Conservation (phyloP, 2,113 vertebrate genomes). For the Pristiophorus japonicus region DNA sequence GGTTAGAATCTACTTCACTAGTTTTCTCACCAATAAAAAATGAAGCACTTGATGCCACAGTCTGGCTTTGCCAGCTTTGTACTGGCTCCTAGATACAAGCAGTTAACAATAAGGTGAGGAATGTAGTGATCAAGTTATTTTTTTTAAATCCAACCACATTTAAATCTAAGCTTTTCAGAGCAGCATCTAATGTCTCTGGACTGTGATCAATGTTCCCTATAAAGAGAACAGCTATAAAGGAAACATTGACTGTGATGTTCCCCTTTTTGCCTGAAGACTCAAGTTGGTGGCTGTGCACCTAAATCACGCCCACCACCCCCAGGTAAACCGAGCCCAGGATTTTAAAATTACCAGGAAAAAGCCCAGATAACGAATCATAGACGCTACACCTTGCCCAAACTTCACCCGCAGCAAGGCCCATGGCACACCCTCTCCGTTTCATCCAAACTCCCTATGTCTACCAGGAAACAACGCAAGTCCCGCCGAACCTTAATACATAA, state of each 20-base stretch:
- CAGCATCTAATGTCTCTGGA: neutral
- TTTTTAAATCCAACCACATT: neutral
- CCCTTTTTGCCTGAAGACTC: neutral
- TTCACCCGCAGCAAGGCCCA: neutral
- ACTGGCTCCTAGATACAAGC: neutral
- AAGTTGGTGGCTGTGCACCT: neutral
- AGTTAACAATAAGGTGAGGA: neutral
- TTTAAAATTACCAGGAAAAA: neutral
- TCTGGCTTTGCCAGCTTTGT: neutral
- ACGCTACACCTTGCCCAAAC: neutral
- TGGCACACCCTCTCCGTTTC: neutral
- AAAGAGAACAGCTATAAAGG: too few relatives aligned
- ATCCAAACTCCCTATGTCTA: neutral
- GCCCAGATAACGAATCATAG: neutral
- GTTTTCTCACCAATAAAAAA: neutral
- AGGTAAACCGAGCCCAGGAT: neutral
- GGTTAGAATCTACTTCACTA: neutral
- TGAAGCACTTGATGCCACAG: neutral
- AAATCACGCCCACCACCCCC: neutral
- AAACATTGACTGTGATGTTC: too few relatives aligned
- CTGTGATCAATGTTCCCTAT: neutral
- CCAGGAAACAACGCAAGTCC: neutral
- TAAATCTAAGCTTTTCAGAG: neutral
- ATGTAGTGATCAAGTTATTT: neutral
- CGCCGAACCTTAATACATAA: neutral